Evolutionary conservation across 1,140 invertebrate species (phyloP), one percentile per base, ranked within the genome.

Genomic region (Leptinotarsa defecta): DNA sequence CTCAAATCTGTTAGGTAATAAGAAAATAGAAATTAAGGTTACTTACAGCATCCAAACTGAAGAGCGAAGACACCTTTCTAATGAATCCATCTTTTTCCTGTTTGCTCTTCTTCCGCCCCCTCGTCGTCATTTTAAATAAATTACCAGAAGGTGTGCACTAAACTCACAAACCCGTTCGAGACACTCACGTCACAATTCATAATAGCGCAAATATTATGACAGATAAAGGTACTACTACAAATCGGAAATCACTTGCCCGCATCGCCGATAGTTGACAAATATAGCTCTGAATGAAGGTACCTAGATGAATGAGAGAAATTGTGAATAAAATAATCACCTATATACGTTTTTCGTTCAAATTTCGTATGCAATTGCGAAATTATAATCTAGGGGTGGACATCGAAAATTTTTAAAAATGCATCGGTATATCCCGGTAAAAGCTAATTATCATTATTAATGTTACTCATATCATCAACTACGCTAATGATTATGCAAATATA

Each of bases 31-130:
- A 43, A 0, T 2, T 11, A 11, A 43, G 34, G 34, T 43, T 43
- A 83, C 83, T 84, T 77, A 85, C 93, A 91, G 91, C 91, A 84
- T 94, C 93, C 86, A 95, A 89, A 89, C 93, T 94, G 88, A 95
- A 94, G 81, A 95, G 88, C 76, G 93, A 94, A 79, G 93, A 94
- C 77, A 95, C 93, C 89, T 94, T 95, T 87, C 93, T 94, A 83
- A 95, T 91, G 86, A 95, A 94, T 85, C 92, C 91, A 87, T 89
- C 88, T 80, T 93, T 91, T 85, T 92, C 91, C 84, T 91, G 91
- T 85, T 89, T 87, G 20, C 77, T 80, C 85, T 90, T 90, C 87
- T 91, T 91, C 89, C 93, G 93, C 85, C 91, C 90, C 86, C 92
- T 89, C 80, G 92, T 91, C 81, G 92, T 93, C 93, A 94, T 94